phyloP scores from a whole-genome alignment of 2,888 invertebrate species.

The Caenorhabditis sinica region DNA sequence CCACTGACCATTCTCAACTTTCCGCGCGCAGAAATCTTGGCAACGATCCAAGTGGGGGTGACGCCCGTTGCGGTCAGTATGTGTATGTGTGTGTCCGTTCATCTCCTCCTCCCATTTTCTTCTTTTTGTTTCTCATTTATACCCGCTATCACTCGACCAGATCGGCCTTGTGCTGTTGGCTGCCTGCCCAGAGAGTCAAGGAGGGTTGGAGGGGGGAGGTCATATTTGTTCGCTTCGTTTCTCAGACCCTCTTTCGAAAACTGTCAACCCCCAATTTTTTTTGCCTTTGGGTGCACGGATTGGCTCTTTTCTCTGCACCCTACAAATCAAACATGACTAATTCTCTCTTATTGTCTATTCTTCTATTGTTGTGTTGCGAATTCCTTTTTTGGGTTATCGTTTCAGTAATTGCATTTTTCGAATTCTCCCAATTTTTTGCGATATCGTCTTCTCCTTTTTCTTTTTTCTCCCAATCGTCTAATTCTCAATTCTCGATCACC shows the following conservation, averaged over 20 bases:
- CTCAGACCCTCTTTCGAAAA: constrained; percentile 22
- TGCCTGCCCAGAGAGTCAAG: not conserved
- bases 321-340: constrained; percentile 48
- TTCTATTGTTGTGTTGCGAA: constrained; percentile 1
- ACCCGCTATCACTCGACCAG: constrained; percentile 36
- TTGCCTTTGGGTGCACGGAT: constrained; percentile 1
- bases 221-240: constrained; percentile 49
- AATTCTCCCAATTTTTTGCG: constrained; percentile 6
- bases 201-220: too few species aligned
- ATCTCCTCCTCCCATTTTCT: constrained; percentile 1
- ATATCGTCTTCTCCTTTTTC: constrained; percentile 5
- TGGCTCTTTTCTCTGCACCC: constrained; percentile 33
- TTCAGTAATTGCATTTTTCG: not conserved
- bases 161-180: constrained; percentile 40
- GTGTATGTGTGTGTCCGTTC: too few species aligned
- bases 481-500: constrained; percentile 9
- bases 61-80: constrained; percentile 20
- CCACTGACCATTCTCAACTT: not conserved
- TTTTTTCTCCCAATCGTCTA: not conserved
- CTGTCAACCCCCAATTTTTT: constrained; percentile 30
- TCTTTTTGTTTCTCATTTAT: constrained; percentile 23
- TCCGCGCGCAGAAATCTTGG: constrained; percentile 36
- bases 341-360: constrained; percentile 8
- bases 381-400: not conserved
- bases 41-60: constrained; percentile 52